These are phyloP conservation scores for Eledone cirrhosa DNA, from an alignment of 2,888 invertebrate species.

Conservation along the genomic window DNA sequence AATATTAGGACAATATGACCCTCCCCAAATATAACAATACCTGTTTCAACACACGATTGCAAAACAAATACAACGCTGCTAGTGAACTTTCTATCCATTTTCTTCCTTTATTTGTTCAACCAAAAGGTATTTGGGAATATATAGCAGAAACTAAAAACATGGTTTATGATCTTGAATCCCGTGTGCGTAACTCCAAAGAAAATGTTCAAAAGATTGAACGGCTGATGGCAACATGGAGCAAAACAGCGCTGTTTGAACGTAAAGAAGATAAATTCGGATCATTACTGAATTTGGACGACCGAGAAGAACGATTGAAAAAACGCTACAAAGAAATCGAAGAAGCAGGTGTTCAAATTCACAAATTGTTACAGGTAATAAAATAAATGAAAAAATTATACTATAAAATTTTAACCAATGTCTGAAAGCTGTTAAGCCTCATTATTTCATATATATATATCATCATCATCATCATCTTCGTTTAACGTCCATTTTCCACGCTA, in stretches of 20 bases:
- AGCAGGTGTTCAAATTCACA: constrained; percentile 79
- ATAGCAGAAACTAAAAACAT: constrained; percentile 80
- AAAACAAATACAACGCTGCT: no score
- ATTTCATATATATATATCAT: no score
- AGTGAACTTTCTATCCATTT: no score
- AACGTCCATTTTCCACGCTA: no score
- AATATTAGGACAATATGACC: no score
- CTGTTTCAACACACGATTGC: no score
- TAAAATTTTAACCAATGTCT: no score
- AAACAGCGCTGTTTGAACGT: constrained; percentile 86
- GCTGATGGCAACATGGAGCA: constrained; percentile 84
- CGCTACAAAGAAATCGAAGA: constrained; percentile 80
- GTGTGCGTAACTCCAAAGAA: constrained; percentile 76
- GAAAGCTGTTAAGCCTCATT: no score
- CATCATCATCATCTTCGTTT: no score
- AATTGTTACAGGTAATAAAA: constrained; percentile 72
- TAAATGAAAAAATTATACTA: no score
- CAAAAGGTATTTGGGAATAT: constrained; percentile 81
- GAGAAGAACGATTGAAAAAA: constrained; percentile 79
- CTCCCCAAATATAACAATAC: no score
- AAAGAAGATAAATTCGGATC: constrained; percentile 87
- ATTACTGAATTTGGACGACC: constrained; percentile 83
- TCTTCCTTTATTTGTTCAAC: background rate
- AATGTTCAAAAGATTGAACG: constrained; percentile 83
- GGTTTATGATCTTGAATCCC: constrained; percentile 81